Evolutionary conservation across 1,140 invertebrate species (phyloP), one percentile per base, ranked within the genome.

Genomic region (Camponotus vicinus): DNA sequence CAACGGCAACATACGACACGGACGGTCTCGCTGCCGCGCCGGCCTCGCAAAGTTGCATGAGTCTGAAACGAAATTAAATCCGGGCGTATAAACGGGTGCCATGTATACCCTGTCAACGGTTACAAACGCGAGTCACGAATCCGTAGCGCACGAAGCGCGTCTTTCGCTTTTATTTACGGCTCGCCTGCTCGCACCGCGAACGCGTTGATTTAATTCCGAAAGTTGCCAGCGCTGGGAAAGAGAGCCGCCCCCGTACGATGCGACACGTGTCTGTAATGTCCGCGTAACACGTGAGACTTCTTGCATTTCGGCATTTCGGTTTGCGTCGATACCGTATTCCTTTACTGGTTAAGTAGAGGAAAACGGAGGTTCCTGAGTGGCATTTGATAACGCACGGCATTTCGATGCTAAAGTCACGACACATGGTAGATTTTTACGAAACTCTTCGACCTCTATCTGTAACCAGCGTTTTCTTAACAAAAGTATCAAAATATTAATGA

Each of bases 121-220:
- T 83, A 61, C 55, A 61, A 83, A 83, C 55, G 69, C 79, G 55
- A 83, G 79, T 83, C 79, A 83, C 69, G 79, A 83, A 83, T 73
- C 52, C 40, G 77, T 70, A 70, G 67, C 69, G 57, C 40, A 18
- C 57, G 52, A 67, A 13, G 21, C 55, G 52, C 79, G 69, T 63
- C 79, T 83, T 75, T 75, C 40, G 69, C 79, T 83, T 64, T 83
- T 83, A 83, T 75, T 83, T 75, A 83, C 79, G 69, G 37, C 13
- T 69, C 55, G 79, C 69, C 40, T 15, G 55, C 40, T 82, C 67
- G 52, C 63, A 69, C 52, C 67, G 79, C 79, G 52, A 82, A 73
- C 4, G 52, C 67, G 79, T 82, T 69, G 79, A 82, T 82, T 73
- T 83, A 83, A 83, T 83, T 75, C 27, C 79, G 69, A 83, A 83